Evolutionary conservation across 1,140 invertebrate genomes (phyloP), one percentile per base, ranked within the genome.

Genomic region (Dreissena rostriformis): DNA sequence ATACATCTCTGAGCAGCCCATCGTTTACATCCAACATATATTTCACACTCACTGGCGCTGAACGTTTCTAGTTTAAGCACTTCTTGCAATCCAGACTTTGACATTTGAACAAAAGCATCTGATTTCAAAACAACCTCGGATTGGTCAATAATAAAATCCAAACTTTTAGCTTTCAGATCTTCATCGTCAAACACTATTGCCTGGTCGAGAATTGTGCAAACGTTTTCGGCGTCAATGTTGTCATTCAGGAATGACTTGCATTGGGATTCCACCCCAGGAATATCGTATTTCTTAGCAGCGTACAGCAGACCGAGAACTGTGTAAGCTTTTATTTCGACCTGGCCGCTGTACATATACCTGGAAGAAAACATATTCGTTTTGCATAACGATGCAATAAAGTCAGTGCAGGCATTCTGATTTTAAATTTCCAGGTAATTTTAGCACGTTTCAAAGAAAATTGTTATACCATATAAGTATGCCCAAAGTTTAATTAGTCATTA

Each of bases 281-380:
- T 96, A 6, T 96, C 96, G 93, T 97, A 97, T 88, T 97, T 97
- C 88, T 97, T 97, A 10, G 96, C 96, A 7, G 96, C 96, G 89
- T 97, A 97, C 39, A 97, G 91, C 10, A 96, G 96, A 0, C 96
- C 96, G 96, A 97, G 97, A 1, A 97, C 96, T 90, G 95, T 96
- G 88, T 97, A 96, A 1, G 96, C 96, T 49, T 96, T 96, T 87
- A 97, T 67, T 19, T 17, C 19, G 15, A 82, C 68, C 22, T 83
- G 76, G 28, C 86, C 86, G 49, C 67, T 78, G 67, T 87, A 88
- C 12, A 88, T 73, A 51, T 82, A n/a, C n/a, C n/a, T n/a, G n/a
- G n/a, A n/a, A n/a, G n/a, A n/a, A n/a, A n/a, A n/a, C n/a, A n/a
- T n/a, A n/a, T n/a, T n/a, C n/a, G n/a, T n/a, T n/a, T n/a, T n/a